These are phyloP conservation scores for Meandrina meandrites DNA, from an alignment of 92 coral and sea anemone species.

Conservation along the genomic window DNA sequence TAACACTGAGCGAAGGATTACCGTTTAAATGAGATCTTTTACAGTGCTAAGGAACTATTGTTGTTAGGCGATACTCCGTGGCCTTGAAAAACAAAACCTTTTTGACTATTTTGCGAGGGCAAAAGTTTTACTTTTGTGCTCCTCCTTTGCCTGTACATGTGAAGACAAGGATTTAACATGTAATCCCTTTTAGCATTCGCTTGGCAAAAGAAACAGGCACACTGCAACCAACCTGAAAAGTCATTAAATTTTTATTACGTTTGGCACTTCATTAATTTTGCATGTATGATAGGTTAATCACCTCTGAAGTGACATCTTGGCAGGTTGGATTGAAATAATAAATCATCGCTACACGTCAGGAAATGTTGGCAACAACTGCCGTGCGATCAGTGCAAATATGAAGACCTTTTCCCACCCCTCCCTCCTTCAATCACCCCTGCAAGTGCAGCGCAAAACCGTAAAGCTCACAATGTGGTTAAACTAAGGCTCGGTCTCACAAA, in stretches of 20 bases:
- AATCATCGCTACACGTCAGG: background rate
- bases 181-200: background rate
- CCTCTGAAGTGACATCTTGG: conserved; percentile 2
- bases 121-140: too few species aligned
- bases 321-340: conserved; percentile 19
- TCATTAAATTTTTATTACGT: conserved; percentile 6
- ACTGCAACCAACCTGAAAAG: background rate
- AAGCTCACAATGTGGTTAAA: background rate
- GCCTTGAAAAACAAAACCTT: too few species aligned
- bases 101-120: too few species aligned
- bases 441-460: background rate
- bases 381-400: background rate
- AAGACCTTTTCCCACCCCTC: background rate
- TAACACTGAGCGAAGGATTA: too few species aligned
- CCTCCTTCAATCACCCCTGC: background rate
- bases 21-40: too few species aligned
- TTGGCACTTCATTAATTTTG: conserved; percentile 39
- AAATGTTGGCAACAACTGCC: background rate
- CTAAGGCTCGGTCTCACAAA: too few species aligned
- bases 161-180: too few species aligned
- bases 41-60: too few species aligned
- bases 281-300: background rate
- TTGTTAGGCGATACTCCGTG: too few species aligned
- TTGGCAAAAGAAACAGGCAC: background rate
- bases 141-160: too few species aligned